Evolutionary conservation across 1,140 invertebrate genomes (phyloP), one percentile per base, ranked within the genome.

Genomic region (Penaeus vannamei): DNA sequence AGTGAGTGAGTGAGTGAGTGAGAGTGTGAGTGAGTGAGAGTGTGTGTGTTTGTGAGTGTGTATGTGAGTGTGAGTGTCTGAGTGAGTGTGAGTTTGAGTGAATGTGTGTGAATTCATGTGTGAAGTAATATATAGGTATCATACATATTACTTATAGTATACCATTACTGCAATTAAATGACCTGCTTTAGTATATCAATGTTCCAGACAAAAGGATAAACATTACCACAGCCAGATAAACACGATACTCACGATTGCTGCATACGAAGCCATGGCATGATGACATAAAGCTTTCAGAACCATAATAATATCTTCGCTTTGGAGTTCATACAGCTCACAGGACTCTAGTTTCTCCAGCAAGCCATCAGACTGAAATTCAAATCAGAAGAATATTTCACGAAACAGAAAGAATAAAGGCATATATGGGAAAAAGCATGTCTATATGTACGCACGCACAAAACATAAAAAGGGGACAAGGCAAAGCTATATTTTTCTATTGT

Each of bases 261-360:
- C 62, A 77, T 89, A 81, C 0, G 82, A 84, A 29, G 81, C 87
- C 61, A 83, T 89, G 4, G 76, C 82, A 23, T 72, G 72, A 53
- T 89, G 87, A 66, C 87, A 89, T 17, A 89, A 76, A 23, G 87
- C 87, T 64, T 79, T 76, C 69, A 89, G 60, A 8, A 89, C 82
- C 29, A 60, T 83, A 4, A 85, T 66, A 14, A 89, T 66, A 26
- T 89, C 87, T 46, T 53, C 59, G 22, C 83, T 72, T 20, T 84
- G 72, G 23, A 89, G 69, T 26, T 89, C 87, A 66, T 89, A 85
- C 53, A 89, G 69, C 29, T 89, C 87, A 64, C 69, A 76, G 14
- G 53, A 62, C n/a, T 89, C 87, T 76, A 89, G 23, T 60, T 84
- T 84, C 29, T 84, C 36, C 60, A 84, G 60, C 59, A 88, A 53